Percentiles rank a stretch among this genome's conserved stretches.
phyloP scores from a whole-genome alignment of 2,113 vertebrate genomes.

The Malurus melanocephalus region DNA sequence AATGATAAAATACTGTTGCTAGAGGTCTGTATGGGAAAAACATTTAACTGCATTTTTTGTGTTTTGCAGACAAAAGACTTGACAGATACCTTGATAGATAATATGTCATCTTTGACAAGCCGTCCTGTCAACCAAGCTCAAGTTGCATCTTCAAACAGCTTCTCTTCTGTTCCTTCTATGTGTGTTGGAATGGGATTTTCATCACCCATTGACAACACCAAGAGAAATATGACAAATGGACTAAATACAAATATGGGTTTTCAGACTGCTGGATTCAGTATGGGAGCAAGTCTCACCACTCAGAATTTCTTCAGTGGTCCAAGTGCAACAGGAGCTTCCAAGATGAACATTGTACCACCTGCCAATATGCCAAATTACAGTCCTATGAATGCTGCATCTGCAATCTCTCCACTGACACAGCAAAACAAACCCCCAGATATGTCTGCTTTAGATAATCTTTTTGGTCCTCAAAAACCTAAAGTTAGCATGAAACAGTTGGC shows the following conservation, averaged over 20 bases:
- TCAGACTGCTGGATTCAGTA: conserved; percentile 78
- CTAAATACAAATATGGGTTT: conserved; percentile 82
- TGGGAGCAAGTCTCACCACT: conserved; percentile 73
- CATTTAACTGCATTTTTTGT: not conserved
- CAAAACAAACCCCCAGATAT: conserved; percentile 81
- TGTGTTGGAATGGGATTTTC: conserved; percentile 74
- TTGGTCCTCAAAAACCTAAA: conserved; percentile 90
- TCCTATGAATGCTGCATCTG: conserved; percentile 67
- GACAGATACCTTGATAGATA: conserved; percentile 91
- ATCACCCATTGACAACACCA: conserved; percentile 70
- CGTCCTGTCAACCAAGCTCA: conserved; percentile 78
- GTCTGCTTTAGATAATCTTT: conserved; percentile 91
- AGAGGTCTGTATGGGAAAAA: not conserved
- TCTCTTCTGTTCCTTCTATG: conserved; percentile 74
- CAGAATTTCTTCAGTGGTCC: conserved; percentile 80
- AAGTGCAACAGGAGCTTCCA: conserved; percentile 45
- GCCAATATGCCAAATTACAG: conserved; percentile 83
- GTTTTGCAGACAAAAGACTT: conserved; percentile 90
- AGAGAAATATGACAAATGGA: conserved; percentile 81
- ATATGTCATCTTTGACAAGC: conserved; percentile 84
- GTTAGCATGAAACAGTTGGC: conserved; percentile 92
- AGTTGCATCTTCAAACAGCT: conserved; percentile 71
- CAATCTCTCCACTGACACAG: conserved; percentile 60
- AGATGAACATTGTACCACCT: conserved; percentile 75
- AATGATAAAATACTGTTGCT: not conserved